Base-by-base conservation (phyloP, 2,797 vertebrate genomes). In the Podarcis siculus region DNA sequence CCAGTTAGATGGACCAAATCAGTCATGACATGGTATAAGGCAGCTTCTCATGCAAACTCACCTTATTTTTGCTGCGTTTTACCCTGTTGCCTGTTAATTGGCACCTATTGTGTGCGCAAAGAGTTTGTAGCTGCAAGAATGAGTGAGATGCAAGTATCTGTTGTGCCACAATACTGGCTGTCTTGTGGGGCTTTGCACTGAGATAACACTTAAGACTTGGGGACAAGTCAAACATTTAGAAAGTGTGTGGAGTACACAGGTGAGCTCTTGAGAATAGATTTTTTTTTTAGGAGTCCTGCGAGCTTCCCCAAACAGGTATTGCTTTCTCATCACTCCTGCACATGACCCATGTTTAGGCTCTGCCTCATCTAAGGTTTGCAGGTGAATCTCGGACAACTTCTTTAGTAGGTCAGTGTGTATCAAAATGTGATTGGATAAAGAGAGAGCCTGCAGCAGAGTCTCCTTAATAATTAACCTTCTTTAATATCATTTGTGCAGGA, bases 401-500 rank as follows among this genome's bases (percentile, higher is more conserved):
- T 78, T 78, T n/a, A 35, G n/a, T 27, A 79, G 2, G 8, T 30
- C 13, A 55, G 1, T 72, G 32, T 58, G 5, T 39, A 21, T 69
- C 23, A 55, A 71, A 71, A 71, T 5, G 3, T 66, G 58, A 32
- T 12, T 78, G 21, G 61, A 25, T 45, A 86, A 35, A 83, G 25
- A 83, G 35, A 37, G 4, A 64, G 25, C n/a, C n/a, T 69, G 13
- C 35, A 69, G 15, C 39, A 32, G 61, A 30, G 45, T 23, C 72
- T 72, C 27, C 5, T 73, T 58, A 75, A 49, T 64, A 35, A 25
- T 23, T 82, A 45, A 67, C 61, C 8, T 85, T 32, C 15, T 13
- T 25, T 17, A 17, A 23, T 32, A 81, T 45, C 55, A 17, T 79
- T 80, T 4, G 0, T 94, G 75, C 79, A 96, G 96, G 93, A 8